These are phyloP conservation scores for Thereva nobilitata DNA, from an alignment of 2,888 invertebrate species.

Conservation along the genomic window DNA sequence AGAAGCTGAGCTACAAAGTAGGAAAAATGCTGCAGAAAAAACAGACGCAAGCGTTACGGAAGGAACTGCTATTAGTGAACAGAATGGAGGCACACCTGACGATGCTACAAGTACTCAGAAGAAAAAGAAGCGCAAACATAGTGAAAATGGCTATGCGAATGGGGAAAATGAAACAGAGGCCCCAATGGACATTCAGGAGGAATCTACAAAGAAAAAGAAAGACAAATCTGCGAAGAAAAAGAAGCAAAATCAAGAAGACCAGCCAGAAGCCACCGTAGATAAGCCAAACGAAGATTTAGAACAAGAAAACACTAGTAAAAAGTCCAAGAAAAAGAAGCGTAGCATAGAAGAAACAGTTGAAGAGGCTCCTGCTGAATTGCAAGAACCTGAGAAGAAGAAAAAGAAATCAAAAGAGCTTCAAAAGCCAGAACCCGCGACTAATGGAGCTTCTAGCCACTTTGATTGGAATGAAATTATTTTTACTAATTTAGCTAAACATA, in stretches of 20 bases:
- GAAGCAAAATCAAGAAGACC: slow-evolving; percentile 49
- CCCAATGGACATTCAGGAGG: slow-evolving; percentile 14
- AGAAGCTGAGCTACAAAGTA: background rate
- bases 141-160: background rate
- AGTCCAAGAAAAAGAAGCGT: slow-evolving; percentile 41
- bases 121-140: background rate
- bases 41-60: background rate
- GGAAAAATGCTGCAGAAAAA: background rate
- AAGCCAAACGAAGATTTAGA: slow-evolving; percentile 31
- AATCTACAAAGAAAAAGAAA: background rate
- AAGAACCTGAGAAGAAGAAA: background rate
- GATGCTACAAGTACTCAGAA: background rate
- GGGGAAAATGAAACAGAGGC: background rate
- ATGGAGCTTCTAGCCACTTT: slow-evolving; percentile 55
- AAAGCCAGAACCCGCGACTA: too few relatives aligned
- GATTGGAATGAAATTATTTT: slow-evolving; percentile 38
- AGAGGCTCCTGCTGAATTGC: background rate
- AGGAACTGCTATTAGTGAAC: too few relatives aligned
- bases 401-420: background rate
- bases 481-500: slow-evolving; percentile 45
- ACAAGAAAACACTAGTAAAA: slow-evolving; percentile 42
- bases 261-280: slow-evolving; percentile 46
- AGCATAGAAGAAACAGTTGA: slow-evolving; percentile 44
- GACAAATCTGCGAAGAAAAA: background rate
- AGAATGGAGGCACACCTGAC: background rate